phyloP scores from a whole-genome alignment of 2,797 vertebrate genomes.

The Pseudomugil gertrudae region DNA sequence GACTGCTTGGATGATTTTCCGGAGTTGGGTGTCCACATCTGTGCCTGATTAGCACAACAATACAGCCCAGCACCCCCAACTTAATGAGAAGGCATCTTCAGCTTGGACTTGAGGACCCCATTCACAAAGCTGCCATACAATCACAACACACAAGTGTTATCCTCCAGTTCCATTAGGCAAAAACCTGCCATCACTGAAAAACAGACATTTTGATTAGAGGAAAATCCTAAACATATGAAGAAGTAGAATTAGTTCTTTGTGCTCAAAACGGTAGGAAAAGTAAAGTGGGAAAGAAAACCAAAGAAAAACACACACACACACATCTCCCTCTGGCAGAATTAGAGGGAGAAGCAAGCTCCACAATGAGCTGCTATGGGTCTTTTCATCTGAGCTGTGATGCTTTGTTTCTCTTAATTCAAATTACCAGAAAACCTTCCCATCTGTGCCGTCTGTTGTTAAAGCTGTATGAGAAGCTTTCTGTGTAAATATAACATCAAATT shows the following conservation, averaged over 20 bases:
- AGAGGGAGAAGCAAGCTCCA: slow-evolving; percentile 42
- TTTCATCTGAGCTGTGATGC: slow-evolving; percentile 52
- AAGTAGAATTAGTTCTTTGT: slow-evolving; percentile 23
- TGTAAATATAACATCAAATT: slow-evolving; percentile 49
- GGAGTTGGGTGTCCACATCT: slow-evolving; percentile 83
- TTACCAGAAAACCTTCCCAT: slow-evolving; percentile 68
- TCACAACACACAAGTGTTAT: slow-evolving; percentile 59
- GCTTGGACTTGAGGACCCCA: slow-evolving; percentile 60
- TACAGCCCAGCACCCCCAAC: slow-evolving; percentile 69
- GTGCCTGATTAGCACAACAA: slow-evolving; percentile 86
- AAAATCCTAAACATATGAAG: slow-evolving; percentile 9
- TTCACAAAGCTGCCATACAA: slow-evolving; percentile 68
- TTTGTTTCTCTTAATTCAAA: slow-evolving; percentile 52
- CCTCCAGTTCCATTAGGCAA: slow-evolving; percentile 48
- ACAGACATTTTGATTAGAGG: slow-evolving; percentile 8
- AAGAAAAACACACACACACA: slow-evolving; percentile 42
- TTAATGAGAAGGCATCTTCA: slow-evolving; percentile 79
- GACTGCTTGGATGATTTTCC: slow-evolving; percentile 77
- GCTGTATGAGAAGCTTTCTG: slow-evolving; percentile 31
- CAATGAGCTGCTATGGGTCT: slow-evolving; percentile 16
- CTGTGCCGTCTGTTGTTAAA: slow-evolving; percentile 59
- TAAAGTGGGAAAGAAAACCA: slow-evolving; percentile 57
- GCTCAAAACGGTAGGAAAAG: slow-evolving; percentile 23
- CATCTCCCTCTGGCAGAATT: slow-evolving; percentile 43
- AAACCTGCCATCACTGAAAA: slow-evolving; percentile 21